A percentile compares a stretch with the other conserved stretches of the same genome.
Conservation (phyloP, 2,113 vertebrate species). For the Daboia siamensis region DNA sequence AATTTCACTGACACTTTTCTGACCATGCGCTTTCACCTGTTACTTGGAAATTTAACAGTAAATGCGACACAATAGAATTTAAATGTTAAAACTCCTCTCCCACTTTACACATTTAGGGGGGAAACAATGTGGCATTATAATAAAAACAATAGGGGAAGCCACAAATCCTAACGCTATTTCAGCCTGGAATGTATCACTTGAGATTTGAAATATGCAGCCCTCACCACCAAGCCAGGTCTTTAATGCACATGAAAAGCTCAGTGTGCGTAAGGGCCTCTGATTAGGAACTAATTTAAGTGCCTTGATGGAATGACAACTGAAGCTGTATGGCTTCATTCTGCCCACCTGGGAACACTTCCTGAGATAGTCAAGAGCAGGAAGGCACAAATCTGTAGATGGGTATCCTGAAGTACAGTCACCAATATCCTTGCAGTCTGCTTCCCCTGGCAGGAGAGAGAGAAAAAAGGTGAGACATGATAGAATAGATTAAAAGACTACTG, state of each 20-base stretch:
- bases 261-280: background rate
- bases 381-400: slow-evolving; percentile 91
- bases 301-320: background rate
- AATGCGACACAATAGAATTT: background rate
- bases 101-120: background rate
- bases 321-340: background rate
- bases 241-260: background rate
- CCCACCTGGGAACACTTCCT: slow-evolving; percentile 91
- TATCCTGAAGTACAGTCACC: slow-evolving; percentile 80
- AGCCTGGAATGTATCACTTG: background rate
- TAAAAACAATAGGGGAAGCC: background rate
- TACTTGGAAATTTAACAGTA: background rate
- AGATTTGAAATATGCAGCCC: background rate
- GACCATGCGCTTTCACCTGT: background rate
- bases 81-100: background rate
- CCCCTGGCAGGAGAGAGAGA: slow-evolving; percentile 69
- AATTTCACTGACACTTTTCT: background rate
- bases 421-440: slow-evolving; percentile 90
- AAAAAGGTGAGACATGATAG: background rate
- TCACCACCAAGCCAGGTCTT: background rate
- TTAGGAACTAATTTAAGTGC: background rate
- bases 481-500: background rate
- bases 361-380: slow-evolving; percentile 93
- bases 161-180: background rate
- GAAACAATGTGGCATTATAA: background rate